Evolutionary conservation across 2,888 invertebrate genomes (phyloP).

Genomic region (Acanthosepion lycidas): DNA sequence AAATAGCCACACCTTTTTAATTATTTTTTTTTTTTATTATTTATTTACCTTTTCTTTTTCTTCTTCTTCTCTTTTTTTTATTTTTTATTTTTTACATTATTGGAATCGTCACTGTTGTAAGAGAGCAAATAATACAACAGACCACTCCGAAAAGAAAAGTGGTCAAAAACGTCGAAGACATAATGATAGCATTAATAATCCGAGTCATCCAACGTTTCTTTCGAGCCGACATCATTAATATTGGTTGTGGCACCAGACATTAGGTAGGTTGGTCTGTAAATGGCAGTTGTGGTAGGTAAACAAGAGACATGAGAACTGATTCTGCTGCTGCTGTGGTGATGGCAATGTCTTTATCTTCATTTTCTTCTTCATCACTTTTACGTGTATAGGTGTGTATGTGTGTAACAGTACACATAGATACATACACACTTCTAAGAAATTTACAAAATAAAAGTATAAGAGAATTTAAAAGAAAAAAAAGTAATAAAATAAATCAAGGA

Average conservation of each 20-base stretch:
- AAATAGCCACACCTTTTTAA: not conserved
- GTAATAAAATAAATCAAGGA: no score
- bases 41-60: not conserved
- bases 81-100: not conserved
- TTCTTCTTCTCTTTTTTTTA: no score
- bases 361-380: constrained; percentile 10
- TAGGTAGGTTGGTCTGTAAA: constrained; percentile 3
- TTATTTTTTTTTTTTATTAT: not conserved
- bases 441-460: not conserved
- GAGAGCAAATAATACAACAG: not conserved
- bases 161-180: constrained; percentile 33
- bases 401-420: not conserved
- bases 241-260: constrained; percentile 33
- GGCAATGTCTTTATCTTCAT: not conserved
- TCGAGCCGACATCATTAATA: constrained; percentile 25
- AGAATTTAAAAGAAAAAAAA: not conserved
- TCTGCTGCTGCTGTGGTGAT: constrained; percentile 16
- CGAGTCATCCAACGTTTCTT: constrained; percentile 42
- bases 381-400: not conserved
- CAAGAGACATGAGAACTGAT: constrained; percentile 15
- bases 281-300: constrained; percentile 33
- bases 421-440: constrained; percentile 11
- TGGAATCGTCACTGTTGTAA: not conserved
- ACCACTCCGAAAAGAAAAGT: not conserved
- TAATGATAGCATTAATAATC: not conserved